A percentile compares a stretch with the other conserved stretches of the same genome.
Evolutionary conservation across 2,888 invertebrate species (phyloP).

Genomic region (Agrochola macilenta): DNA sequence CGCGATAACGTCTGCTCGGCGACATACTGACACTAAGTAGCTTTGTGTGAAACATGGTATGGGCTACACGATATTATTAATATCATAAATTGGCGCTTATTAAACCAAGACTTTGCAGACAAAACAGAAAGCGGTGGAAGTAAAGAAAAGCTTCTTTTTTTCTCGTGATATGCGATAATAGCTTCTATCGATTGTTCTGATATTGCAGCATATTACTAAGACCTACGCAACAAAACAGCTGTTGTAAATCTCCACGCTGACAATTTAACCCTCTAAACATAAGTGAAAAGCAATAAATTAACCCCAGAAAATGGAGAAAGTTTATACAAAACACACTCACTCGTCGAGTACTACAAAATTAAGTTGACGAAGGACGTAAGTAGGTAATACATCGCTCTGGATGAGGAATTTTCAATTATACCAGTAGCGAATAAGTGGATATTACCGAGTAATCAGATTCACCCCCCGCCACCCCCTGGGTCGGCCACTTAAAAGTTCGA

Average conservation of each 20-base stretch:
- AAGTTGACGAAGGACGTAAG: constrained; percentile 23
- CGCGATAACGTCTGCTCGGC: constrained; percentile 35
- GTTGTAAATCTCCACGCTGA: not conserved
- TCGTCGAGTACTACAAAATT: constrained; percentile 11
- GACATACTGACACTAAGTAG: constrained; percentile 26
- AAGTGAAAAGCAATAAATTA: constrained; percentile 46
- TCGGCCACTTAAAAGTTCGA: constrained; percentile 41
- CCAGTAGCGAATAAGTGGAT: constrained; percentile 43
- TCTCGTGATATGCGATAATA: not conserved
- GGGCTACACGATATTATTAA: constrained; percentile 29
- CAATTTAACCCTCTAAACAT: not conserved
- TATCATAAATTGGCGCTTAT: constrained; percentile 31
- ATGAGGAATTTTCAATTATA: constrained; percentile 42
- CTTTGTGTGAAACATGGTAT: constrained; percentile 12
- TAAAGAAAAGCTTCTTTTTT: not conserved
- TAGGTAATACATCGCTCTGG: constrained; percentile 14
- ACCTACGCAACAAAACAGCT: not conserved
- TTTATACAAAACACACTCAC: constrained; percentile 22
- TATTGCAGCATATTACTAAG: not conserved
- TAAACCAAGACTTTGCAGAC: constrained; percentile 13
- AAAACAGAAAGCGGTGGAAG: not conserved
- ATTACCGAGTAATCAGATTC: constrained; percentile 47
- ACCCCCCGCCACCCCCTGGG: not conserved
- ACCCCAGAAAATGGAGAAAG: constrained; percentile 12
- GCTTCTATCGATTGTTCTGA: not conserved